phyloP scores from a whole-genome alignment of 1,140 invertebrate genomes.

The Sycobia sp. region DNA sequence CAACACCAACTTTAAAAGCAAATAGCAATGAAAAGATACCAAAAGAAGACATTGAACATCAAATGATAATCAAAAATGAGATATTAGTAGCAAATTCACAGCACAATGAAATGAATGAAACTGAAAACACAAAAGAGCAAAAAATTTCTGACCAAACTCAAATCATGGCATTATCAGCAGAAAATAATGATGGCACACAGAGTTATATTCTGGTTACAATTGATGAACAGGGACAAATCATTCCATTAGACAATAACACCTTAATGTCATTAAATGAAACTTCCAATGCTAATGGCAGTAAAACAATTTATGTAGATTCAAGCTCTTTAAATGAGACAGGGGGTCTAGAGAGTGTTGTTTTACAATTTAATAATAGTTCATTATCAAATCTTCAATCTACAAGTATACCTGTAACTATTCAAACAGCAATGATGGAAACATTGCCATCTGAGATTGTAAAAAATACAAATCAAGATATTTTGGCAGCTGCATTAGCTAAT shows the following conservation, averaged over 20 bases:
- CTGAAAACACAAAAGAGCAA: slow-evolving; percentile 46
- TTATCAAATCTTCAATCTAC: slow-evolving; percentile 42
- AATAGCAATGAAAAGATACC: slow-evolving; percentile 43
- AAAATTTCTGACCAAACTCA: slow-evolving; percentile 64
- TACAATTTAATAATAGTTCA: slow-evolving; percentile 56
- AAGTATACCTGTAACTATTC: slow-evolving; percentile 30
- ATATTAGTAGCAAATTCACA: slow-evolving; percentile 50
- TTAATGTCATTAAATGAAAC: slow-evolving; percentile 57
- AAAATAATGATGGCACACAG: slow-evolving; percentile 69
- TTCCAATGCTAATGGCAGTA: slow-evolving; percentile 50
- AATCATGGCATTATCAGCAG: slow-evolving; percentile 71
- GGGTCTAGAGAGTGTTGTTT: slow-evolving; percentile 57
- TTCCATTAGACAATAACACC: slow-evolving; percentile 72
- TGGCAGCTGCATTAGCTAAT: slow-evolving; percentile 76
- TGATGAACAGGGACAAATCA: slow-evolving; percentile 72
- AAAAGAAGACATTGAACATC: slow-evolving; percentile 37
- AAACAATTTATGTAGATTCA: slow-evolving; percentile 56
- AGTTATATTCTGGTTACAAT: slow-evolving; percentile 69
- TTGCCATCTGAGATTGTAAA: slow-evolving; percentile 46
- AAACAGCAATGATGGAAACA: slow-evolving; percentile 42
- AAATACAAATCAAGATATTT: slow-evolving; percentile 70
- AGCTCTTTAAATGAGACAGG: slow-evolving; percentile 47
- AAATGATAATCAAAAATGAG: slow-evolving; percentile 33
- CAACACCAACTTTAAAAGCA: slow-evolving; percentile 37
- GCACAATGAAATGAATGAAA: slow-evolving; percentile 34